Base-by-base conservation (phyloP, 2,888 invertebrate species). In the Strigamia crassipes region DNA sequence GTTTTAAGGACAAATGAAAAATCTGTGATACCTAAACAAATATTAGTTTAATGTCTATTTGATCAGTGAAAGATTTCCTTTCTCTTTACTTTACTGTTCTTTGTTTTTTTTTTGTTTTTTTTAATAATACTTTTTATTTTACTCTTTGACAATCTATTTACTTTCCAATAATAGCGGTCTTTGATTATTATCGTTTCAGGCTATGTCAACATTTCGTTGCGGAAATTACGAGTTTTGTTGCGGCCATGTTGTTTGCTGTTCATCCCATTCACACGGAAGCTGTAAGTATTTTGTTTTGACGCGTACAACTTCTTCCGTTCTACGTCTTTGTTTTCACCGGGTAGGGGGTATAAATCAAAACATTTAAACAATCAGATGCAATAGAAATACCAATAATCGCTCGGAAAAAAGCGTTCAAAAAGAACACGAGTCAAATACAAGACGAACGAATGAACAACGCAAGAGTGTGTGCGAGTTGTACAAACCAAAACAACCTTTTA, bases 181-280 rank as follows among this genome's bases (percentile, higher is more conserved):
- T n/a, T n/a, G n/a, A n/a, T n/a, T 46, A 1, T 46, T 46, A 18
- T 27, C 13, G 5, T 81, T 81, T 21, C 66, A 81, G 81, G 31
- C 31, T 81, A 5, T 81, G 81, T n/a, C 56, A 66, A 6, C 23
- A 81, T 34, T 95, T 96, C 89, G 90, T 96, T 86, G 92, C 93
- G 82, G 93, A 94, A 88, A 90, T 92, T 85, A 92, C 94, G 86
- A 95, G 96, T 90, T 96, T 96, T 89, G 92, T 96, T 84, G 94
- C 97, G 82, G 93, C 96, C 86, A 91, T 97, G 89, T 91, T 97
- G 87, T 98, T 97, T 89, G 95, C 96, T 83, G 94, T 97, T 83
- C 98, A 98, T 90, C 97, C 97, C 56, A 94, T 98, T 88, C 98
- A 98, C 88, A 96, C 96, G 31, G 98, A 98, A 90, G 98, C 97